Base-by-base conservation (phyloP, 2,888 invertebrate genomes). In the Euplexia lucipara region DNA sequence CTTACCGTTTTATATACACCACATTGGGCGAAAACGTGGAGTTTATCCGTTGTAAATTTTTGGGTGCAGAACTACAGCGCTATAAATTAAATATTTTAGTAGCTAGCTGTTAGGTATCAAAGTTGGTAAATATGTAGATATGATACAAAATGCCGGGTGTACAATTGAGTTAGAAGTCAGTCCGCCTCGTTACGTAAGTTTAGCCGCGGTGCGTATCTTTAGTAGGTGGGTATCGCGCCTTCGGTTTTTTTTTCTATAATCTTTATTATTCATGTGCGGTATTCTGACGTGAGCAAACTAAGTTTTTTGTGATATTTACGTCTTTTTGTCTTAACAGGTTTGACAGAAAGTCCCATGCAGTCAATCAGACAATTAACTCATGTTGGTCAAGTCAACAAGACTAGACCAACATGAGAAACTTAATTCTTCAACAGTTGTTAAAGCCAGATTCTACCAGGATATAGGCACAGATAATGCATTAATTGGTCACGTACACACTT, bases 101-200 rank as follows among this genome's bases (percentile, higher is more conserved):
- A 39, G 7, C 7, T 54, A 66, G 41, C 2, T 30, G 7, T 7
- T 63, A 51, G 20, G 14, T 73, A 69, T 63, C 44, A 62, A 60
- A 62, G 65, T 75, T 62, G 52, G 63, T 70, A 79, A 75, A 62
- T 79, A 77, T 64, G 73, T 70, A 77, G 63, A 70, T 78, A 74
- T 69, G 66, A 78, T 66, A 75, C 75, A 75, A 75, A 78, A 69
- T 78, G 81, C 78, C 75, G 60, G 79, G 34, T 68, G 51, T 71
- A 74, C 70, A 77, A 80, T 78, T 66, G 78, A 73, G 75, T 74
- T 80, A 80, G 66, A 65, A 65, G 81, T 63, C 61, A 41, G 58
- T 34, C 47, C 49, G 69, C 37, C 14, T 62, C 12, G 71, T 79
- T 79, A 79, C 75, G 81, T 79, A 79, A 79, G 58, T 59, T 67